Base-by-base conservation (phyloP, 2,113 vertebrate species). In the Otocyon megalotis region DNA sequence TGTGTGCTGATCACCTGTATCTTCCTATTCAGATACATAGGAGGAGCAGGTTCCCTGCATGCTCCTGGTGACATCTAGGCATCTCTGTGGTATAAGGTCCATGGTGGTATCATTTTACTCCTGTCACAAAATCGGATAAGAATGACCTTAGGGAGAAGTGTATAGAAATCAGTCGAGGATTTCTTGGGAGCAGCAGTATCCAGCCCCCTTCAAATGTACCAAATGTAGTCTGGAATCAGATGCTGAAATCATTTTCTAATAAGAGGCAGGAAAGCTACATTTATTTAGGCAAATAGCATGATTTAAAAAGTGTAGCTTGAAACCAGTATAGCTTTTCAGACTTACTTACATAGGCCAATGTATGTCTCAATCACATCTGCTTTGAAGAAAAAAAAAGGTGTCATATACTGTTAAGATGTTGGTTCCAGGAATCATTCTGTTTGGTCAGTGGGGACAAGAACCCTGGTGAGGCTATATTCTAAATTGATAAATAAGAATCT, bases 301-400 rank as follows among this genome's bases (percentile, higher is more conserved):
- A 77, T 89, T 95, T 71, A 28, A 90, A 93, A 86, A 81, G 24
- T 85, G 22, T 54, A 71, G 60, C 20, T 62, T 69, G 62, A 90
- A 69, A 89, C 17, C 69, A 69, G 79, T 35, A 65, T 26, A 81
- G 58, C 48, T 82, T 93, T 89, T 82, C 50, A 81, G 86, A 32
- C 50, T 43, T 28, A 24, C 53, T 54, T 81, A 74, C 87, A 82
- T 7, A 82, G 88, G 77, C 50, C 62, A 54, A 80, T 82, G 8
- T 43, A n/a, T 77, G 28, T 93, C 87, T 94, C 56, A 50, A 71
- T 69, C 69, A 82, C 60, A 88, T 91, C 17, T 62, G 26, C 74
- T 94, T 94, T 65, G 72, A 65, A 77, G 71, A 4, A 76, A 48
- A 48, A 89, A 48, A 74, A 60, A 83, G 62, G n/a, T 80, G 54